Conservation (phyloP, 2,888 invertebrate genomes). For the Patella ulyssiponensis region DNA sequence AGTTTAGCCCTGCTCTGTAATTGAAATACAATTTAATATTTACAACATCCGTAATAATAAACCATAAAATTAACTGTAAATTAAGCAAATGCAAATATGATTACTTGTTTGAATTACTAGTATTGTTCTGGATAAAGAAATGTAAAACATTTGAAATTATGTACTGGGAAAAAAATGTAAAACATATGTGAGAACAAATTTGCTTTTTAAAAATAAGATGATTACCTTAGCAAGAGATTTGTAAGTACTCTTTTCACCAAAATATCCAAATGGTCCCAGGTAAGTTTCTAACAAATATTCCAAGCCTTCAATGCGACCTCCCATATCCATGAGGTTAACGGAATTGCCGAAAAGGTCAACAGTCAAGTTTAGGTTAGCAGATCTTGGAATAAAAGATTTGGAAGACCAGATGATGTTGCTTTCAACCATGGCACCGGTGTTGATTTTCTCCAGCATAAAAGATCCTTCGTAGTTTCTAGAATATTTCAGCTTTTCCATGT, state of each 20-base stretch:
- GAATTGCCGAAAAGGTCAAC: constrained; percentile 81
- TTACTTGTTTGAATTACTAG: background rate
- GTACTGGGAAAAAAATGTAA: background rate
- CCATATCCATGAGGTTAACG: constrained; percentile 87
- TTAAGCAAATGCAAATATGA: background rate
- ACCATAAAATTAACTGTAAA: too few species aligned
- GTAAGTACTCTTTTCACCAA: constrained; percentile 71
- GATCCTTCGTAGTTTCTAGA: constrained; percentile 89
- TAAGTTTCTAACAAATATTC: constrained; percentile 86
- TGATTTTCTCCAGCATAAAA: constrained; percentile 87
- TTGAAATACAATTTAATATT: background rate
- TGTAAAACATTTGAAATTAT: background rate
- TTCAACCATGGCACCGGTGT: constrained; percentile 73
- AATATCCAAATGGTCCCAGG: constrained; percentile 79
- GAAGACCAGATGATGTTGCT: constrained; percentile 70
- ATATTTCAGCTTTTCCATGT: constrained; percentile 89
- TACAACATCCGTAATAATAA: too few species aligned
- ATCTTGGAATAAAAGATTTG: constrained; percentile 69
- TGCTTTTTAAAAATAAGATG: background rate
- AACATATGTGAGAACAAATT: too few species aligned
- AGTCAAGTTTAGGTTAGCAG: constrained; percentile 70
- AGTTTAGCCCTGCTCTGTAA: constrained; percentile 26
- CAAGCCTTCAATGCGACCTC: constrained; percentile 88
- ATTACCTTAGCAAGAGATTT: constrained; percentile 52
- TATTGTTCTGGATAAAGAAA: background rate